Evolutionary conservation across 2,113 vertebrate species (phyloP).

Genomic region (Hyperoodon ampullatus): DNA sequence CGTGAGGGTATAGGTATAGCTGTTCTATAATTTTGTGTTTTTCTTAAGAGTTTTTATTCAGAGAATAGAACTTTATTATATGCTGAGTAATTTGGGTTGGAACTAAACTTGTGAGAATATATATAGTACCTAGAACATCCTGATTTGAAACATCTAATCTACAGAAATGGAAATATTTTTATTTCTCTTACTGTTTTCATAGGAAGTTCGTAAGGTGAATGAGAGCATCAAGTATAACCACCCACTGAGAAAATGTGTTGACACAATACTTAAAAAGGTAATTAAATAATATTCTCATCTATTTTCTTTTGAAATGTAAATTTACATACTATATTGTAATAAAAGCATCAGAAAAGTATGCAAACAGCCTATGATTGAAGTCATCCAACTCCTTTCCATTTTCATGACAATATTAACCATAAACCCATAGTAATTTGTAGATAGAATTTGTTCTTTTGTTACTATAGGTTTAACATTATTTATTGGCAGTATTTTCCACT

Average conservation of each 20-base stretch:
- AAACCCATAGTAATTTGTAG: neutral
- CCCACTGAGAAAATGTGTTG: conserved; percentile 92
- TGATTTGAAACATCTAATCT: conserved; percentile 44
- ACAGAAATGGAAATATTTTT: conserved; percentile 35
- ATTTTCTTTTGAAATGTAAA: neutral
- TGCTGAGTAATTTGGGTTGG: conserved; percentile 53
- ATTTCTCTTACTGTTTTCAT: conserved; percentile 51
- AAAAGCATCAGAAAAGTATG: conserved; percentile 27
- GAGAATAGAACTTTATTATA: neutral
- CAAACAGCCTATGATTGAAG: neutral
- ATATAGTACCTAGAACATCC: neutral
- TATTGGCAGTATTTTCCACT: conserved; percentile 32
- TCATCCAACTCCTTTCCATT: conserved; percentile 17
- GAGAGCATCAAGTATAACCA: conserved; percentile 92
- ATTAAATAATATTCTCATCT: conserved; percentile 32
- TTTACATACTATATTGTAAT: neutral
- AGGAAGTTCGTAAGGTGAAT: conserved; percentile 92
- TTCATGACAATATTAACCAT: conserved; percentile 46
- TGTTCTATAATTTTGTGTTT: conserved; percentile 35
- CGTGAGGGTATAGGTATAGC: neutral
- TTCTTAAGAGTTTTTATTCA: conserved; percentile 51
- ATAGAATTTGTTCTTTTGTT: neutral
- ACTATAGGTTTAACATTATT: conserved; percentile 18
- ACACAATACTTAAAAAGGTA: conserved; percentile 96
- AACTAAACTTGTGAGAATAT: conserved; percentile 15